Evolutionary conservation across 2,113 vertebrate genomes (phyloP).

Genomic region (Petrocephalus microphthalmus): DNA sequence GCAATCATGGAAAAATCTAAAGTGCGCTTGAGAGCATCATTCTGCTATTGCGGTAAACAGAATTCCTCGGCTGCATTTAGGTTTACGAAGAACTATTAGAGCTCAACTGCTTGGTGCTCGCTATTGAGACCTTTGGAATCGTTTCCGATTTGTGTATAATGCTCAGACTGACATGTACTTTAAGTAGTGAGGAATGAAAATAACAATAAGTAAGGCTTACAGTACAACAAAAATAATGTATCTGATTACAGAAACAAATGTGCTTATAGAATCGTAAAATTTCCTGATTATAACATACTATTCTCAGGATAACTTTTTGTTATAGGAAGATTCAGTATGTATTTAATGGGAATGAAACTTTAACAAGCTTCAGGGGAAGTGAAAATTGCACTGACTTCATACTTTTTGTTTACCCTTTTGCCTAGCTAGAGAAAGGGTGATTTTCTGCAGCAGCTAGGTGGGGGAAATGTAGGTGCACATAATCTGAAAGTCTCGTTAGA

Average conservation of each 20-base stretch:
- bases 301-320: neutral
- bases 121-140: neutral
- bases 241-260: neutral
- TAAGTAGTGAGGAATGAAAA: neutral
- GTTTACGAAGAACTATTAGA: neutral
- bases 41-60: neutral
- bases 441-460: neutral
- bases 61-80: neutral
- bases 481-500: neutral
- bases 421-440: neutral
- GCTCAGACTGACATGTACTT: no score
- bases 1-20: neutral
- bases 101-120: neutral
- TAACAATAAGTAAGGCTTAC: neutral
- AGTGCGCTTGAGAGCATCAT: neutral
- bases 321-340: neutral
- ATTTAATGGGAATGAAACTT: neutral
- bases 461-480: neutral
- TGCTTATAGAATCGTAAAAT: neutral
- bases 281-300: neutral
- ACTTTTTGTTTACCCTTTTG: neutral
- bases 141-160: neutral
- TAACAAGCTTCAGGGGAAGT: neutral
- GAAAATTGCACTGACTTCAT: neutral
- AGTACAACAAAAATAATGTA: neutral